Evolutionary conservation across 2,888 invertebrate species (phyloP).

Genomic region (Dasysyrphus albostriatus): DNA sequence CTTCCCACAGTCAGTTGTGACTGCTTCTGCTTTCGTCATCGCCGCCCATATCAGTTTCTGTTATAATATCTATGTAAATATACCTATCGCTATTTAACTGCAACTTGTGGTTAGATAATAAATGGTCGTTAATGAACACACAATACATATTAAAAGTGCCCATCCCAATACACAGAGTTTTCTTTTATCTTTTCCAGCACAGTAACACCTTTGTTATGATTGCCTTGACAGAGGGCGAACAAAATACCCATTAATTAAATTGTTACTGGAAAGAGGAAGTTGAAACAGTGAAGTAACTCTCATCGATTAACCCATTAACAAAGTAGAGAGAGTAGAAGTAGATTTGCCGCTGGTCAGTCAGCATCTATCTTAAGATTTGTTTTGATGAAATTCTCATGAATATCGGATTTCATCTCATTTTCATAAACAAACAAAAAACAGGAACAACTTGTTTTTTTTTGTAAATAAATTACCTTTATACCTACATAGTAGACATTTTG

Average conservation of each 20-base stretch:
- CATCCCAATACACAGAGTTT: neutral
- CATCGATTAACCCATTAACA: conserved; percentile 3
- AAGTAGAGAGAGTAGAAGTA: neutral
- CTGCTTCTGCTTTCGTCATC: conserved; percentile 30
- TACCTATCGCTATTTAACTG: too few relatives aligned
- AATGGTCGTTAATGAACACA: neutral
- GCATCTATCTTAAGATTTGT: neutral
- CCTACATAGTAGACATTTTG: too few relatives aligned
- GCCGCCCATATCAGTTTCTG: conserved; percentile 1
- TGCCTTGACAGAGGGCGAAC: conserved; percentile 10
- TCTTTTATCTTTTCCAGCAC: conserved; percentile 22
- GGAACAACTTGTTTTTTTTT: neutral
- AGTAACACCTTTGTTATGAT: conserved; percentile 58
- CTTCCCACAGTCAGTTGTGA: conserved; percentile 38
- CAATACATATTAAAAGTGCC: neutral
- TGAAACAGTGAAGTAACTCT: neutral
- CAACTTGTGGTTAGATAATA: conserved; percentile 53
- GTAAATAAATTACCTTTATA: too few relatives aligned
- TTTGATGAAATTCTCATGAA: conserved; percentile 1
- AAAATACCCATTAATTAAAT: conserved; percentile 9
- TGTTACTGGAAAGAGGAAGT: conserved; percentile 13
- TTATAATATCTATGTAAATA: neutral
- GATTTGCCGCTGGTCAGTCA: neutral
- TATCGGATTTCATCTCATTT: neutral
- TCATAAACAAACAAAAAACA: conserved; percentile 5